Evolutionary conservation across 2,113 vertebrate genomes (phyloP).

Genomic region (Sylvia atricapilla): DNA sequence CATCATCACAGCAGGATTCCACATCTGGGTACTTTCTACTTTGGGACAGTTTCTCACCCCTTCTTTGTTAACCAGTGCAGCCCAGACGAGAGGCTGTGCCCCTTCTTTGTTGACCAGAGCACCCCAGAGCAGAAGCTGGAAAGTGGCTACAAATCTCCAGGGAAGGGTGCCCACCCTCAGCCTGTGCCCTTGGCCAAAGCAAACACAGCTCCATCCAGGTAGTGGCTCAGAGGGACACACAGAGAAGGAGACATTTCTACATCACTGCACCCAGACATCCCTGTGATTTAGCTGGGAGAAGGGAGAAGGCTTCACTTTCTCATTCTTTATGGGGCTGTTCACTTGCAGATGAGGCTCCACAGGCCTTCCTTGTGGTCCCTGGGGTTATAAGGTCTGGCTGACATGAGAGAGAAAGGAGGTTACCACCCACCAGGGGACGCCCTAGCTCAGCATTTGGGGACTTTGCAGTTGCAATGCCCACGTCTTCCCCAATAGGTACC

Average conservation of each 20-base stretch:
- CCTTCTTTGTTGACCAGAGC: background rate
- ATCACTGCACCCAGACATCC: rapidly evolving
- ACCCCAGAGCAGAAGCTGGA: background rate
- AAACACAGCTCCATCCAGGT: background rate
- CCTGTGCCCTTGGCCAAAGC: too few relatives aligned
- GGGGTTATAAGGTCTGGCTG: background rate
- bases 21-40: background rate
- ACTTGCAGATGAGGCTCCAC: background rate
- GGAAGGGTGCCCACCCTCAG: background rate
- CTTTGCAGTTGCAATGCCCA: background rate
- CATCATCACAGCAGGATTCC: background rate
- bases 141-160: background rate
- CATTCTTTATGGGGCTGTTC: background rate
- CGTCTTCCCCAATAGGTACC: background rate
- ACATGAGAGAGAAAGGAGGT: rapidly evolving
- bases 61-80: background rate
- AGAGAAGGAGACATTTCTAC: background rate
- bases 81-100: background rate
- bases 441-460: background rate
- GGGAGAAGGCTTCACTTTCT: background rate
- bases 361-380: background rate
- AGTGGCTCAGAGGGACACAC: background rate
- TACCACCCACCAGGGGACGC: background rate
- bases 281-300: background rate
- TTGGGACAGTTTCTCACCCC: background rate